phyloP scores from a whole-genome alignment of 1,140 invertebrate species.

The Aphidius ervi region DNA sequence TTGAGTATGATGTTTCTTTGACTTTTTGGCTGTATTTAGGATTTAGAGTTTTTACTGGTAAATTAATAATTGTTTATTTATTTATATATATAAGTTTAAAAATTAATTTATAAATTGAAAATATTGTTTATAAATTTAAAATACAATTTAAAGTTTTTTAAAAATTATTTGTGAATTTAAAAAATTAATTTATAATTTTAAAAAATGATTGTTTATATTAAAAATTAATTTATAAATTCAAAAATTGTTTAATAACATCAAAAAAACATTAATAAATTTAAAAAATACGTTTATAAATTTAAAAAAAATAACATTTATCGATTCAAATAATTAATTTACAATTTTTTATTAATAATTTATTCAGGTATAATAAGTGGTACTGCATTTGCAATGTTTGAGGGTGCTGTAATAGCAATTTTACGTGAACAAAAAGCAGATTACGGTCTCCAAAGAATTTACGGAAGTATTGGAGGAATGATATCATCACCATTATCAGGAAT shows the following conservation, averaged over 20 bases:
- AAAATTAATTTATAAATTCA: too few relatives aligned
- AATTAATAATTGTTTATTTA: too few relatives aligned
- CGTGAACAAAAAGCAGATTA: slow-evolving; percentile 76
- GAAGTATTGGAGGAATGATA: slow-evolving; percentile 74
- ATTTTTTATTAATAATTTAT: slow-evolving; percentile 18
- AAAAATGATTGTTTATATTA: too few relatives aligned
- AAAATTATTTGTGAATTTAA: too few relatives aligned
- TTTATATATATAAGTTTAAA: too few relatives aligned
- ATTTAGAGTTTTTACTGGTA: slow-evolving; percentile 68
- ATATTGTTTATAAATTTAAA: too few relatives aligned
- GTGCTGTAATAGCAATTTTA: slow-evolving; percentile 74
- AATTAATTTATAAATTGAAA: too few relatives aligned
- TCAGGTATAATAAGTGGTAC: slow-evolving; percentile 64
- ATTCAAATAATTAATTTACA: not conserved
- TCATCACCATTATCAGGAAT: slow-evolving; percentile 72
- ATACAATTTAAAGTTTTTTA: too few relatives aligned
- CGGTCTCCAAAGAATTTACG: slow-evolving; percentile 74
- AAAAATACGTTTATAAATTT: not conserved
- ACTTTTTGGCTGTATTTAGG: slow-evolving; percentile 76
- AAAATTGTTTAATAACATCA: too few relatives aligned
- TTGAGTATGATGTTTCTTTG: slow-evolving; percentile 61
- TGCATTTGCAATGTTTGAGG: slow-evolving; percentile 78
- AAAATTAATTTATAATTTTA: too few relatives aligned
- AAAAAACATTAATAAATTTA: not conserved
- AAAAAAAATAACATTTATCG: not conserved